phyloP scores from a whole-genome alignment of 2,888 invertebrate genomes.

The Leucophora obtusa region DNA sequence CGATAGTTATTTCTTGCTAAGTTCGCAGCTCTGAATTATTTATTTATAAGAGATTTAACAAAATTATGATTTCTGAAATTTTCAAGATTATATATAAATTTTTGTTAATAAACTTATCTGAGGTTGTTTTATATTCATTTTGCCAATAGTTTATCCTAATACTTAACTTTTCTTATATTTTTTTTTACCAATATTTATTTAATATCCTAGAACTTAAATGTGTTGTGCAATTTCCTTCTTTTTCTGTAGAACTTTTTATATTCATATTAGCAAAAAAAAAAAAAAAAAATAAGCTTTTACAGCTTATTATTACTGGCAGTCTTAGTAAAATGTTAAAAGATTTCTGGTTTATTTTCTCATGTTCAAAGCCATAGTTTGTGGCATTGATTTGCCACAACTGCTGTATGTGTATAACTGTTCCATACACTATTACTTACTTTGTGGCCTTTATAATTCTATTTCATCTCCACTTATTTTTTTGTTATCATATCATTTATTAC shows the following conservation, averaged over 20 bases:
- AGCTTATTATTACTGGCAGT: not conserved
- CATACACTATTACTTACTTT: slow-evolving; percentile 11
- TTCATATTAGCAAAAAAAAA: not conserved
- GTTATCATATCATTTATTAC: slow-evolving; percentile 28
- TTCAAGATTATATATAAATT: too few species aligned
- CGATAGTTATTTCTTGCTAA: too few species aligned
- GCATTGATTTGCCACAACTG: slow-evolving; percentile 1
- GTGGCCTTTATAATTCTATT: slow-evolving; percentile 24
- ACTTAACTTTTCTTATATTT: not conserved
- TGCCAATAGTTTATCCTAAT: too few species aligned
- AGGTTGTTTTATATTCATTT: too few species aligned
- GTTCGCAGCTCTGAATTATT: too few species aligned
- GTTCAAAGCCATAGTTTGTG: not conserved
- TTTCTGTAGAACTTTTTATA: not conserved
- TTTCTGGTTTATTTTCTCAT: not conserved
- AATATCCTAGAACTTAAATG: not conserved
- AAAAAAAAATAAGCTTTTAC: not conserved
- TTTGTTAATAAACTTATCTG: too few species aligned
- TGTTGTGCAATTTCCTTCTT: not conserved
- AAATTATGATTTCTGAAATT: too few species aligned
- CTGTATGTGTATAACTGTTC: not conserved
- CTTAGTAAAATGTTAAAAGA: not conserved
- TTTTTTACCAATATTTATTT: not conserved
- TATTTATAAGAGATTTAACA: too few species aligned
- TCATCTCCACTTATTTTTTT: not conserved